phyloP scores from a whole-genome alignment of 2,797 vertebrate species.

The Remorina albescens region DNA sequence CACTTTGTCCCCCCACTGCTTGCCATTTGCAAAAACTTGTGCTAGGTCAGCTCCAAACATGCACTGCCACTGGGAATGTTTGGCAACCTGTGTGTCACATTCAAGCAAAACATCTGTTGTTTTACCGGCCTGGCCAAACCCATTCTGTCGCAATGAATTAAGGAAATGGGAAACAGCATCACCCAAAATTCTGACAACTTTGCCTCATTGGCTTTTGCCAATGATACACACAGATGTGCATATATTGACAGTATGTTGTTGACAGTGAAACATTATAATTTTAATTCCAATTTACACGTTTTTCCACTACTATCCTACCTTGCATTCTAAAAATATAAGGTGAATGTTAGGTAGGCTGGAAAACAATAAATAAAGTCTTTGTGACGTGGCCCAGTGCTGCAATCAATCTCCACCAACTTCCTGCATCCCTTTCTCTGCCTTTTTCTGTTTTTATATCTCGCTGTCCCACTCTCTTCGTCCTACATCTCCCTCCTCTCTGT shows the following conservation, averaged over 20 bases:
- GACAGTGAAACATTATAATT: constrained; percentile 2
- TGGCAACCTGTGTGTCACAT: constrained; percentile 76
- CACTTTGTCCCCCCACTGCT: constrained; percentile 43
- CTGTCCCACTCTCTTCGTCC: constrained; percentile 73
- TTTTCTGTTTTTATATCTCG: constrained; percentile 77
- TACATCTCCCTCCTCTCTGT: constrained; percentile 74
- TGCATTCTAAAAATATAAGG: constrained; percentile 73
- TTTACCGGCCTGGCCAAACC: constrained; percentile 93
- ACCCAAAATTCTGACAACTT: constrained; percentile 91
- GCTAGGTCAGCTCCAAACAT: constrained; percentile 94
- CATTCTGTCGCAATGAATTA: constrained; percentile 98
- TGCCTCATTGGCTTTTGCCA: constrained; percentile 83
- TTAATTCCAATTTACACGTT: too few species aligned
- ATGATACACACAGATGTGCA: background rate
- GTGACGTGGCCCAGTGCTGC: constrained; percentile 60
- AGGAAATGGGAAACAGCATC: constrained; percentile 96
- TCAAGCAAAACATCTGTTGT: constrained; percentile 91
- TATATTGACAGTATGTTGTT: background rate
- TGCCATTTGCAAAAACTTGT: constrained; percentile 89
- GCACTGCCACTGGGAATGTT: constrained; percentile 89
- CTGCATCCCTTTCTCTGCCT: constrained; percentile 52
- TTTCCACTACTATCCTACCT: constrained; percentile 46
- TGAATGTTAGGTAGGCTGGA: constrained; percentile 48
- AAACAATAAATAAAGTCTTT: constrained; percentile 65
- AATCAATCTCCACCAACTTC: constrained; percentile 71